These are phyloP conservation scores for Phallusia fumigata DNA, from an alignment of 23 tunicate species.

Conservation along the genomic window DNA sequence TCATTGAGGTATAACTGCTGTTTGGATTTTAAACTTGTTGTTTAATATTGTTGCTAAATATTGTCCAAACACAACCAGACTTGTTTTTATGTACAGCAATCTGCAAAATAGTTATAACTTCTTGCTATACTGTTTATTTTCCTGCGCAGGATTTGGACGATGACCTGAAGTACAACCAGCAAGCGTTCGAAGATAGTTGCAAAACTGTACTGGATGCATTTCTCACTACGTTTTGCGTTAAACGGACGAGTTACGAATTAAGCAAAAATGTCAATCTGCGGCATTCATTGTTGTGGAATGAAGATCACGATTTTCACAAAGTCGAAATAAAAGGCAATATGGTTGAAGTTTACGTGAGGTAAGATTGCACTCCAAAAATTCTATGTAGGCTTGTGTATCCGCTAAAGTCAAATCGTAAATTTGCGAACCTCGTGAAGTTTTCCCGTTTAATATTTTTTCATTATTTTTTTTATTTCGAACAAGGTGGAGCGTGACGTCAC, in stretches of 20 bases:
- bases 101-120: no score
- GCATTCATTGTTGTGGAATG: neutral
- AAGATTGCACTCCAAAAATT: no score
- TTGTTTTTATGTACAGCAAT: no score
- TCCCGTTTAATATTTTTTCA: no score
- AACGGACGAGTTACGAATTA: neutral
- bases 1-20: neutral
- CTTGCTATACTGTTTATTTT: neutral
- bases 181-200: neutral
- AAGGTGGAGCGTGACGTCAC: neutral
- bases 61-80: neutral
- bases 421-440: no score
- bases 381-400: no score
- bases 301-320: neutral
- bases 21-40: neutral
- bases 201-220: neutral
- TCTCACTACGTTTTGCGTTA: neutral
- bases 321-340: neutral
- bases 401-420: no score
- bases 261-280: neutral
- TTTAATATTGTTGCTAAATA: neutral
- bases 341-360: neutral
- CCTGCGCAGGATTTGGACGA: neutral
- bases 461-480: no score
- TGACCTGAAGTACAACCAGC: neutral